Evolutionary conservation across 2,888 invertebrate genomes (phyloP).

Genomic region (Nemotelus pantherinus): DNA sequence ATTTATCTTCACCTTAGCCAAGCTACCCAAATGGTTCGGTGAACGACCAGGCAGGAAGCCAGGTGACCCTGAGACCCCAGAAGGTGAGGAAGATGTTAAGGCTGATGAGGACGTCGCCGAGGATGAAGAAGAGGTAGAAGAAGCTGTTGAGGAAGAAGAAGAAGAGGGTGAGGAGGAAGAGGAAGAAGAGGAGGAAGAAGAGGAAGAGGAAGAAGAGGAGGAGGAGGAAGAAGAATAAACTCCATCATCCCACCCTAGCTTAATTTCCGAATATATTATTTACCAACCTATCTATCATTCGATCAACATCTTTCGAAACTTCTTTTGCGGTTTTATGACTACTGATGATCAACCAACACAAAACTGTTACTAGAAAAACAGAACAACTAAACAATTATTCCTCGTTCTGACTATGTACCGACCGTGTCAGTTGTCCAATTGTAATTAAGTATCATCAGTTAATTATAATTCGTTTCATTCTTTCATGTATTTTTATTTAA

Average conservation of each 20-base stretch:
- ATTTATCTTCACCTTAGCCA: slow-evolving; percentile 70
- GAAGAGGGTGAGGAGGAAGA: slow-evolving; percentile 76
- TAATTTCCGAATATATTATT: slow-evolving; percentile 28
- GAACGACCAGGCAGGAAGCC: slow-evolving; percentile 93
- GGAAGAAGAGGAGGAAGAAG: slow-evolving; percentile 62
- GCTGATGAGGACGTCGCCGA: slow-evolving; percentile 77
- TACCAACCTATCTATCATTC: slow-evolving; percentile 10
- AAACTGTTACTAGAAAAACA: slow-evolving; percentile 19
- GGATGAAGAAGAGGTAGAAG: slow-evolving; percentile 79
- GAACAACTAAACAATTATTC: slow-evolving; percentile 55
- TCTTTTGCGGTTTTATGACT: slow-evolving; percentile 65
- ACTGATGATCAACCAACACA: slow-evolving; percentile 61
- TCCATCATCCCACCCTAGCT: slow-evolving; percentile 22
- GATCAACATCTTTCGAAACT: slow-evolving; percentile 38
- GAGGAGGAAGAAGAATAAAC: slow-evolving; percentile 62
- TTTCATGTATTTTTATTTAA: slow-evolving; percentile 52
- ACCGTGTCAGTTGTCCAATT: slow-evolving; percentile 42
- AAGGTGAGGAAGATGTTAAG: slow-evolving; percentile 89
- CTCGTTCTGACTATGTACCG: slow-evolving; percentile 42
- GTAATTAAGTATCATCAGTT: slow-evolving; percentile 51
- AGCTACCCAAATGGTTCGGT: slow-evolving; percentile 95
- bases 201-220: slow-evolving; percentile 56
- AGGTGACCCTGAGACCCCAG: slow-evolving; percentile 89
- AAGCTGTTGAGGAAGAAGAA: slow-evolving; percentile 79
- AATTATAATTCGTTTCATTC: slow-evolving; percentile 51